These are phyloP conservation scores for Clarias pachynema DNA, from an alignment of 2,797 vertebrate genomes.

Conservation along the genomic window DNA sequence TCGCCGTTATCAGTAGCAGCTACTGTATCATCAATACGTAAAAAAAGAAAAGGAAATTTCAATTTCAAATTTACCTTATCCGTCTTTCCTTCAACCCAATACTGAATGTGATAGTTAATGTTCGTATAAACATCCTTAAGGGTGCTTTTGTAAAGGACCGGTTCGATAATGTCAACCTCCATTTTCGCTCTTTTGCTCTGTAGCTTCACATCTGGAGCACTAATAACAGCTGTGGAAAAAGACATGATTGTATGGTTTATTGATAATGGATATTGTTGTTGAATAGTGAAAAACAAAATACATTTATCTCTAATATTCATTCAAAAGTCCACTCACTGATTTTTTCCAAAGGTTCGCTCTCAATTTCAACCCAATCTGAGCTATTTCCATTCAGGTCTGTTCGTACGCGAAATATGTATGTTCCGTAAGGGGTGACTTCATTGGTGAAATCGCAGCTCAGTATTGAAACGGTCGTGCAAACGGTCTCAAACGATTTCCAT, in stretches of 20 bases:
- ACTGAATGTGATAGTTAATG: slow-evolving; percentile 23
- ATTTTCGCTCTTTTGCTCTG: slow-evolving; percentile 38
- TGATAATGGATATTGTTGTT: neutral
- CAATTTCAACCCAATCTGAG: slow-evolving; percentile 67
- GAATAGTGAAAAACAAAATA: neutral
- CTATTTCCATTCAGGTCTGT: slow-evolving; percentile 44
- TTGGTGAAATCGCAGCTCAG: slow-evolving; percentile 63
- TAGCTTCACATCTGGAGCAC: slow-evolving; percentile 40
- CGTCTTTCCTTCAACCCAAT: slow-evolving; percentile 25
- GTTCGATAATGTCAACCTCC: slow-evolving; percentile 51
- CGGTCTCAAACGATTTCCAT: fast-evolving
- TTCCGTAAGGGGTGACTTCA: slow-evolving; percentile 44
- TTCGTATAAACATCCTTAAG: slow-evolving; percentile 5
- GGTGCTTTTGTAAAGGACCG: slow-evolving; percentile 14
- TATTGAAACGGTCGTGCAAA: slow-evolving; percentile 56
- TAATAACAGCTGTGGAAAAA: slow-evolving; percentile 36
- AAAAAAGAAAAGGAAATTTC: neutral
- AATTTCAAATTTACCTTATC: slow-evolving; percentile 30
- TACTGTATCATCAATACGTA: neutral
- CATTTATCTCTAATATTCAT: neutral
- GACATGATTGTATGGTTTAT: neutral
- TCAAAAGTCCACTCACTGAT: slow-evolving; percentile 63
- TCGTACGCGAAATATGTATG: slow-evolving; percentile 57
- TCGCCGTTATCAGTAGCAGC: neutral
- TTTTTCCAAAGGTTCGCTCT: slow-evolving; percentile 36